These are phyloP conservation scores for Neolamprologus devosi DNA, from an alignment of 2,113 vertebrate genomes.

Conservation along the genomic window DNA sequence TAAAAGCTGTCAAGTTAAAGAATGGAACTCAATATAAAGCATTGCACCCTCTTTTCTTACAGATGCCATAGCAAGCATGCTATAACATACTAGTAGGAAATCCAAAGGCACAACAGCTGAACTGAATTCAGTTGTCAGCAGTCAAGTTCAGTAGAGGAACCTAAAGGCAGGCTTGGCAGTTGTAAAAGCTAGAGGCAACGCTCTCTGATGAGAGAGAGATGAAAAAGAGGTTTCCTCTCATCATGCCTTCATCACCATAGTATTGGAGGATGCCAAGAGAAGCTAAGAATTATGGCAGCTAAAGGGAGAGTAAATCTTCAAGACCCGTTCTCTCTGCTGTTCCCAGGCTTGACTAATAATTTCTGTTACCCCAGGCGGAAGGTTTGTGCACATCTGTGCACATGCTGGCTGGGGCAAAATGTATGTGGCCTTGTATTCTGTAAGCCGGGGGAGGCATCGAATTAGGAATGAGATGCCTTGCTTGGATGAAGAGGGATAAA, in stretches of 20 bases:
- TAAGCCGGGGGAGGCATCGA: background rate
- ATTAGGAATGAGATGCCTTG: background rate
- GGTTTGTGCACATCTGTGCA: slow-evolving; percentile 19
- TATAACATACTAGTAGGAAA: background rate
- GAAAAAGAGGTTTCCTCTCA: slow-evolving; percentile 50
- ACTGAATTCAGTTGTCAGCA: slow-evolving; percentile 27
- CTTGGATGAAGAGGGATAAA: background rate
- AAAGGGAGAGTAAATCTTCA: slow-evolving; percentile 44
- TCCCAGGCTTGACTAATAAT: slow-evolving; percentile 39
- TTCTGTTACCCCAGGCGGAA: slow-evolving; percentile 14
- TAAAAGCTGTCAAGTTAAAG: background rate
- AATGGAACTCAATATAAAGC: background rate
- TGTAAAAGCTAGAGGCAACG: slow-evolving; percentile 26
- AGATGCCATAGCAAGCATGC: background rate
- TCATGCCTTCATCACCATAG: slow-evolving; percentile 45
- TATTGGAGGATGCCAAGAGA: slow-evolving; percentile 11
- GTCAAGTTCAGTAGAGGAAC: background rate
- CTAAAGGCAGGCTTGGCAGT: slow-evolving; percentile 11
- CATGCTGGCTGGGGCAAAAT: background rate
- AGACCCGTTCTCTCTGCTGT: background rate
- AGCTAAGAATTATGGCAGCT: slow-evolving; percentile 26
- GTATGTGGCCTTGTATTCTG: background rate
- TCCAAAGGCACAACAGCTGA: background rate
- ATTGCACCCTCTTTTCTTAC: background rate
- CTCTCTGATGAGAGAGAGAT: slow-evolving; percentile 37